Evolutionary conservation across 2,888 invertebrate species (phyloP).

Genomic region (Lasioglossum malachurum): DNA sequence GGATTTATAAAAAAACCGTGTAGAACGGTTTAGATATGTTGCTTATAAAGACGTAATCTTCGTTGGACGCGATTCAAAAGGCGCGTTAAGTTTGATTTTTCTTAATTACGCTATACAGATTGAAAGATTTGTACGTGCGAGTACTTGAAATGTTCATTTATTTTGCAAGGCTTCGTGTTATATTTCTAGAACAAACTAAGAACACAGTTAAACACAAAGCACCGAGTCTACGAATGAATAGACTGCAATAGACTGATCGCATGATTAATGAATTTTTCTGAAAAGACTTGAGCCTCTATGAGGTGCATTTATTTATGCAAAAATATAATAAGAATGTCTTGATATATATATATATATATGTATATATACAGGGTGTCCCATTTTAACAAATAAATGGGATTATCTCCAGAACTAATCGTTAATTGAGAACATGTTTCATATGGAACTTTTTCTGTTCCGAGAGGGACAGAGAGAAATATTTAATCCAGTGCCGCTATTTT

Average conservation of each 20-base stretch:
- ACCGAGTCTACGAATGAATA: slow-evolving; percentile 42
- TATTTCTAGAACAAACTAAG: slow-evolving; percentile 22
- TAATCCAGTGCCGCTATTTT: too few relatives aligned
- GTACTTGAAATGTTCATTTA: neutral
- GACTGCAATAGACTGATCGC: slow-evolving; percentile 66
- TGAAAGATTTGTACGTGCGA: slow-evolving; percentile 8
- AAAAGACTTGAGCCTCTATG: slow-evolving; percentile 68
- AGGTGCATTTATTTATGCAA: slow-evolving; percentile 64
- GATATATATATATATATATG: slow-evolving; percentile 28
- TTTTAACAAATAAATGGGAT: too few relatives aligned
- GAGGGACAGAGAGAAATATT: too few relatives aligned
- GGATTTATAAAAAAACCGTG: neutral
- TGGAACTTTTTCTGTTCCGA: too few relatives aligned
- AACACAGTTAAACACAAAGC: slow-evolving; percentile 40
- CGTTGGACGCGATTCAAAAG: slow-evolving; percentile 7
- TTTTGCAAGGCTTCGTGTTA: slow-evolving; percentile 5
- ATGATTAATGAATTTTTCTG: slow-evolving; percentile 47
- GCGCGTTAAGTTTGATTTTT: slow-evolving; percentile 14
- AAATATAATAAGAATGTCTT: slow-evolving; percentile 44
- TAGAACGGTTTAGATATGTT: neutral
- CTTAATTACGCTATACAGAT: neutral
- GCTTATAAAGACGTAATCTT: neutral
- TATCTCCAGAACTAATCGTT: too few relatives aligned
- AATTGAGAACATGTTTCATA: too few relatives aligned
- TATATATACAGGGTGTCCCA: neutral